Conservation (phyloP, 1,140 invertebrate genomes). For the Glossosoma conforme region DNA sequence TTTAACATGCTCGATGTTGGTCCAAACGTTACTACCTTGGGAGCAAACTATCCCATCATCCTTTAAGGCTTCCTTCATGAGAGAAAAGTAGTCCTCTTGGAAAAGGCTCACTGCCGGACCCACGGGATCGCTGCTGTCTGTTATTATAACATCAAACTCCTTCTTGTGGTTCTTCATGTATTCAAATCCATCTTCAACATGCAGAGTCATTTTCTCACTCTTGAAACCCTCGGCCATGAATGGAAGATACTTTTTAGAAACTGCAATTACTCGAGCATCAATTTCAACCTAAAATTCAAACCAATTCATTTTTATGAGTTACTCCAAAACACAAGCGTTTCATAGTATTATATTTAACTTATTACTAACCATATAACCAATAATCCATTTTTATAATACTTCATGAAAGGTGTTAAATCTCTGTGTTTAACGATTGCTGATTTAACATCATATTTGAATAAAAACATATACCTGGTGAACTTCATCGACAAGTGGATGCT, state of each 20-base stretch:
- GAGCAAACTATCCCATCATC: slow-evolving; percentile 88
- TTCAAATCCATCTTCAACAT: slow-evolving; percentile 91
- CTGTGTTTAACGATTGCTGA: too few species aligned
- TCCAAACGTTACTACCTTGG: slow-evolving; percentile 90
- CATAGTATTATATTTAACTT: too few species aligned
- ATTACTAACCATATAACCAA: too few species aligned
- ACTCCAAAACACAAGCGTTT: too few species aligned
- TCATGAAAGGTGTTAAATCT: too few species aligned
- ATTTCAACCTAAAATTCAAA: slow-evolving; percentile 85
- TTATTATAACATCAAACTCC: slow-evolving; percentile 97
- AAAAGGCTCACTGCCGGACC: slow-evolving; percentile 73
- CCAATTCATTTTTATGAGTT: too few species aligned
- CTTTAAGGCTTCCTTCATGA: slow-evolving; percentile 79
- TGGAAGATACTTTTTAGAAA: slow-evolving; percentile 86
- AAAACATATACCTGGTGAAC: slow-evolving; percentile 79
- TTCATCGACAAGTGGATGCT: slow-evolving; percentile 83
- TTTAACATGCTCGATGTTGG: slow-evolving; percentile 73
- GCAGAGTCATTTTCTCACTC: slow-evolving; percentile 76
- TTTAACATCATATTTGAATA: too few species aligned
- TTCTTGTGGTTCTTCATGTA: slow-evolving; percentile 83
- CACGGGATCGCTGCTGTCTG: slow-evolving; percentile 95
- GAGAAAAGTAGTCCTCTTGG: slow-evolving; percentile 81
- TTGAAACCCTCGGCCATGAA: slow-evolving; percentile 84
- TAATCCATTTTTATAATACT: too few species aligned
- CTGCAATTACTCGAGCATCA: slow-evolving; percentile 85